Evolutionary conservation across 2,113 vertebrate species (phyloP), one percentile per base, ranked within the genome.

Genomic region (Lepus timidus): DNA sequence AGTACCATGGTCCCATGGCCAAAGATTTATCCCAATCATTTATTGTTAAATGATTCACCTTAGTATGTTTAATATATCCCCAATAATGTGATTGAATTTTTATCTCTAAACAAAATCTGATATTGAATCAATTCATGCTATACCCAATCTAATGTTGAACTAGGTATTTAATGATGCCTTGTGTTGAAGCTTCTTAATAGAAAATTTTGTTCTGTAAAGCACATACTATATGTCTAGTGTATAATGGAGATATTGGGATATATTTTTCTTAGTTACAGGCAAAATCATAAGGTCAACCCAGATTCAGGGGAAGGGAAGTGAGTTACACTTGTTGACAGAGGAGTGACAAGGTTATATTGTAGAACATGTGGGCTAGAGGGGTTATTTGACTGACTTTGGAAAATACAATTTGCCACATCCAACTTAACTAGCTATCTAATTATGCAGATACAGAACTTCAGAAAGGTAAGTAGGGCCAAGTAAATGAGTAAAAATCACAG

Each of bases 401-500:
- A 61, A 75, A 70, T 33, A 19, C 3, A 55, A 2, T 78, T 85
- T 82, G 64, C 55, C 10, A 6, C 29, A 76, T 6, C 64, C 27
- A 74, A 36, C 51, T 17, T 92, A 78, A 12, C 25, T 22, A 61
- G 58, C 74, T 75, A 11, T 62, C 44, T 76, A 85, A 29, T 70
- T 88, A 61, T 31, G 49, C 44, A 68, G 52, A 74, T 70, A 49
- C 33, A 64, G 31, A 84, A 78, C 52, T 90, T 90, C 36, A 67
- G 33, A 88, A 36, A 78, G 49, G 25, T 51, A 75, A 14, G 51
- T 33, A 20, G 44, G 33, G 23, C 87, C 49, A 75, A 44, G 52
- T 80, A 90, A 70, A 92, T 67, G 31, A 74, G 39, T 83, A 71
- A 88, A 84, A 76, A 31, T 62, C 58, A 58, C 11, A n/a, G 73